Evolutionary conservation across 2,113 vertebrate genomes (phyloP).

Genomic region (Thomomys bottae): DNA sequence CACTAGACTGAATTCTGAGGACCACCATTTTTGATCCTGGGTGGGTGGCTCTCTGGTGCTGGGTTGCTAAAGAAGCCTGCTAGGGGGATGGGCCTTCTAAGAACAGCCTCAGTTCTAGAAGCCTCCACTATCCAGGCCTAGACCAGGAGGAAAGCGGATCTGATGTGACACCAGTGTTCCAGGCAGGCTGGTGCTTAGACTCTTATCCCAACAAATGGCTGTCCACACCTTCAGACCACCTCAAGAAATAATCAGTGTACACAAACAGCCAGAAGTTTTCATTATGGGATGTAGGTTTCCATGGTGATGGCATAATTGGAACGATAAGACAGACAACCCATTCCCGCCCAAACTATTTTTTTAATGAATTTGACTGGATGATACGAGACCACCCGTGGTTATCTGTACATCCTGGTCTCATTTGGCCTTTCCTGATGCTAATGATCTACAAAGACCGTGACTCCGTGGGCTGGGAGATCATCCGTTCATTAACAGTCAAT

Average conservation of each 20-base stretch:
- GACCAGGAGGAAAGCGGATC: not conserved
- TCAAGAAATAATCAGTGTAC: not conserved
- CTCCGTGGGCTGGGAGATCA: not conserved
- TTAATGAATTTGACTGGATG: not conserved
- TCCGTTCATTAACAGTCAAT: not conserved
- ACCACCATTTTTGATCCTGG: not conserved
- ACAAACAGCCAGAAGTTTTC: not conserved
- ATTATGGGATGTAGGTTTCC: not conserved
- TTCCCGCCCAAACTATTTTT: not conserved
- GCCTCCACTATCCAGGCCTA: not conserved
- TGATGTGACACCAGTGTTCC: not conserved
- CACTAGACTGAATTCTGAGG: not conserved
- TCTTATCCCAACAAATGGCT: fast-evolving
- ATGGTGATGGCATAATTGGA: not conserved
- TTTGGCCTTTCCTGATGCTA: not conserved
- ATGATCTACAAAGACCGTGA: not conserved
- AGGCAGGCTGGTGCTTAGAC: not conserved
- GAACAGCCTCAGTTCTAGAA: not conserved
- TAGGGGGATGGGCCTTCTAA: not conserved
- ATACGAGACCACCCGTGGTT: not conserved
- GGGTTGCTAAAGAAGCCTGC: not conserved
- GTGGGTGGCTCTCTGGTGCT: not conserved
- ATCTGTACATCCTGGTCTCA: not conserved
- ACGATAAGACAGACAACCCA: not conserved
- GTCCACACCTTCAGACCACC: not conserved